phyloP scores from a whole-genome alignment of 2,797 vertebrate genomes.

The Lycodopsis pacificus region DNA sequence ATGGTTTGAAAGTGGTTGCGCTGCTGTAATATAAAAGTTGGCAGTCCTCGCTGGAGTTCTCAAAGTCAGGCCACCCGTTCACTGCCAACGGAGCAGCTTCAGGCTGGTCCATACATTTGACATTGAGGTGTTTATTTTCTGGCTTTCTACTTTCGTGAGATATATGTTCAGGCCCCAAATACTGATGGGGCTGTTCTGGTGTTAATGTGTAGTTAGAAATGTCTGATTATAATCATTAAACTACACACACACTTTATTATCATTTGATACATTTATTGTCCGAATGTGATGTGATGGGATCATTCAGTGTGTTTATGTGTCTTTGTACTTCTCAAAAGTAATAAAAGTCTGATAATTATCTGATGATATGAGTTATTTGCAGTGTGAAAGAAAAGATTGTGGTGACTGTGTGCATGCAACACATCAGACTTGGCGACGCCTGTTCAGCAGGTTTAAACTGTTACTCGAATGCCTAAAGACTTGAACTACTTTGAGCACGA shows the following conservation, averaged over 20 bases:
- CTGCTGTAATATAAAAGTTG: slow-evolving; percentile 18
- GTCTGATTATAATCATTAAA: slow-evolving; percentile 7
- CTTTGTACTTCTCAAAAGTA: neutral
- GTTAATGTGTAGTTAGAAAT: slow-evolving; percentile 4
- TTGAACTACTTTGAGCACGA: neutral
- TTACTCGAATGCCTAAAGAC: neutral
- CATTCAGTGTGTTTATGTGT: neutral
- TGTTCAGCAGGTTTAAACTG: neutral
- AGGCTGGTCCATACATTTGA: slow-evolving; percentile 12
- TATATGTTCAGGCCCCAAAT: slow-evolving; percentile 3
- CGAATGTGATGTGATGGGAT: neutral
- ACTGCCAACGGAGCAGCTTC: slow-evolving; percentile 11
- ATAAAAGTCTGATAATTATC: neutral
- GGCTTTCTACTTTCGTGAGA: neutral
- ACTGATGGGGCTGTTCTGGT: neutral
- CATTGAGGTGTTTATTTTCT: slow-evolving; percentile 6
- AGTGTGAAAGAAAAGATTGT: neutral
- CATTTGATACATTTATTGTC: neutral
- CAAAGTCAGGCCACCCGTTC: slow-evolving; percentile 21
- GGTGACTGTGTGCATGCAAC: neutral
- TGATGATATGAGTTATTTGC: neutral
- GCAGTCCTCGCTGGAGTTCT: slow-evolving; percentile 12
- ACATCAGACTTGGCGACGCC: neutral
- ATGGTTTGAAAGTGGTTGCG: slow-evolving; percentile 23
- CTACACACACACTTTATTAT: neutral